Evolutionary conservation across 2,797 vertebrate genomes (phyloP).

Genomic region (Loris lydekkerianus): DNA sequence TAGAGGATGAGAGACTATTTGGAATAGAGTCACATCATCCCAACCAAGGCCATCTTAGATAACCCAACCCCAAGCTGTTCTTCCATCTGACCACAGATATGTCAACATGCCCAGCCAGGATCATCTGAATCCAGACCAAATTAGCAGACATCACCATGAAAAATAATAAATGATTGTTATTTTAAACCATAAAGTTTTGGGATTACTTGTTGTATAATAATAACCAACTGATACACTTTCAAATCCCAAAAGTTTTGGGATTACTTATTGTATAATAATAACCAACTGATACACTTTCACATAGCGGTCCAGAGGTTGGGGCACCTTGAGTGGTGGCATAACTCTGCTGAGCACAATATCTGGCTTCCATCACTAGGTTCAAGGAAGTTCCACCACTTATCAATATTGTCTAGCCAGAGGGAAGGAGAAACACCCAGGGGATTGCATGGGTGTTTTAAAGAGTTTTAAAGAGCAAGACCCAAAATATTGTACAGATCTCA

Average conservation of each 20-base stretch:
- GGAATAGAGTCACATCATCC: neutral
- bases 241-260: too few relatives aligned
- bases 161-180: too few relatives aligned
- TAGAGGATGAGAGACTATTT: too few relatives aligned
- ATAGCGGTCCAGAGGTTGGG: neutral
- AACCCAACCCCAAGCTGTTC: neutral
- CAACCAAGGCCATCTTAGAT: neutral
- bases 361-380: neutral
- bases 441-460: too few relatives aligned
- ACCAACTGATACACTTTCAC: neutral
- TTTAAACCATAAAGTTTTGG: too few relatives aligned
- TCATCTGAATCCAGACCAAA: neutral
- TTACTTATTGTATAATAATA: neutral
- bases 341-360: neutral
- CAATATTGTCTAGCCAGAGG: neutral
- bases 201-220: neutral
- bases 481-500: neutral
- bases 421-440: neutral
- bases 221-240: neutral
- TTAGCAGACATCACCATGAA: neutral
- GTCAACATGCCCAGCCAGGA: neutral
- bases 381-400: neutral
- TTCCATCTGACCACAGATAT: neutral
- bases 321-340: neutral
- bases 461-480: neutral